Percentiles rank a stretch among this genome's conserved stretches.
Evolutionary conservation across 92 coral and sea anemone genomes (phyloP).

Genomic region (Isaurus tuberculatus): DNA sequence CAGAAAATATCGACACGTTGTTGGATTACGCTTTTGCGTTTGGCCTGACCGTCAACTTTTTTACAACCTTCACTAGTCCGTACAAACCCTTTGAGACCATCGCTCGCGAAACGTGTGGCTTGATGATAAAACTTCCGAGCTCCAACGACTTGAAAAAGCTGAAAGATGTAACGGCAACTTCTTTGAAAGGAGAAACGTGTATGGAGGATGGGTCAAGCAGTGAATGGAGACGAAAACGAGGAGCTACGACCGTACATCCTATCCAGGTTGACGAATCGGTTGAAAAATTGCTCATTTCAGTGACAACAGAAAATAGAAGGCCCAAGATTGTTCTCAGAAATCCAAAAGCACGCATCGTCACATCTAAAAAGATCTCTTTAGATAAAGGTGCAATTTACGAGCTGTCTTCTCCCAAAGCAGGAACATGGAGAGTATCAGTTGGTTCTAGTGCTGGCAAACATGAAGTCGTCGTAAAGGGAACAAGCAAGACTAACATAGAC

Average conservation of each 20-base stretch:
- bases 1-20: slow-evolving; percentile 50
- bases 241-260: slow-evolving; percentile 32
- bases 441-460: slow-evolving; percentile 70
- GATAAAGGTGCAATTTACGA: slow-evolving; percentile 64
- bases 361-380: slow-evolving; percentile 44
- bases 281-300: slow-evolving; percentile 69
- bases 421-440: slow-evolving; percentile 73
- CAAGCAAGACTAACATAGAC: slow-evolving; percentile 79
- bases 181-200: slow-evolving; percentile 63
- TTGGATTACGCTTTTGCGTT: slow-evolving; percentile 30
- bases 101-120: slow-evolving; percentile 77
- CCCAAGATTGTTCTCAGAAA: slow-evolving; percentile 60
- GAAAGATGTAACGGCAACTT: slow-evolving; percentile 48
- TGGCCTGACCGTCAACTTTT: slow-evolving; percentile 75
- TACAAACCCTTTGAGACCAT: slow-evolving; percentile 58
- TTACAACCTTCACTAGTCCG: slow-evolving; percentile 45
- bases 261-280: slow-evolving; percentile 76
- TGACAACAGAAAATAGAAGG: slow-evolving; percentile 51
- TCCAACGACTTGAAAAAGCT: slow-evolving; percentile 64
- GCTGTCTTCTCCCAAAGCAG: slow-evolving; percentile 66
- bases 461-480: slow-evolving; percentile 70
- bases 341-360: slow-evolving; percentile 53
- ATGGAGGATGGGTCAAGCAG: slow-evolving; percentile 37
- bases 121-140: slow-evolving; percentile 54
- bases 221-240: slow-evolving; percentile 32